These are phyloP conservation scores for Ctena decussata DNA, from an alignment of 2,888 invertebrate species.

Conservation along the genomic window DNA sequence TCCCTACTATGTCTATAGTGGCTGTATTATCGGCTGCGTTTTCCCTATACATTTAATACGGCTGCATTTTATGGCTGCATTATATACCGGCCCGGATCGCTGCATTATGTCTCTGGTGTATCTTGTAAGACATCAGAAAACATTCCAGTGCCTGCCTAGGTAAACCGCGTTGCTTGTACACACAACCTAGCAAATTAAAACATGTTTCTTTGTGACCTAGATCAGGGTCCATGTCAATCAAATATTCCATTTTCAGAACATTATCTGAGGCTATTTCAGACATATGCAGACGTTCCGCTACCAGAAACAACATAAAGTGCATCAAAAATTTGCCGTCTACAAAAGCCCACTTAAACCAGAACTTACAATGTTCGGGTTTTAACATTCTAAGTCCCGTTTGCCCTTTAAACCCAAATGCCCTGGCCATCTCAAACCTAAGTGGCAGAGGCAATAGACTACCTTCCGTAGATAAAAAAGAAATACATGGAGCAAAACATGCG, in stretches of 20 bases:
- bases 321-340: background rate
- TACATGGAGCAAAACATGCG: background rate
- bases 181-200: background rate
- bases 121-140: constrained; percentile 9
- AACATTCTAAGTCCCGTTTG: too few species aligned
- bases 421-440: background rate
- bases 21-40: too few species aligned
- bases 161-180: constrained; percentile 26
- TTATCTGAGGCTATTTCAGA: too few species aligned
- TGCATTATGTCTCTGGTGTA: constrained; percentile 31
- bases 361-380: background rate
- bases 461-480: background rate
- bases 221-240: background rate
- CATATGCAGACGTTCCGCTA: background rate
- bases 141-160: constrained; percentile 8
- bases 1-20: too few species aligned
- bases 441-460: background rate
- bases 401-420: too few species aligned
- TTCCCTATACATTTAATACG: too few species aligned
- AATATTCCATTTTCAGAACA: background rate
- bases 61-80: too few species aligned
- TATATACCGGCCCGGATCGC: too few species aligned
- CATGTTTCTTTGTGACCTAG: background rate
- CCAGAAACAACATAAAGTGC: background rate
- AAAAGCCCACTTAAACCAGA: background rate